Percentiles rank a stretch among this genome's conserved stretches.
Evolutionary conservation across 2,888 invertebrate genomes (phyloP).

Genomic region (Xestia ashworthii): DNA sequence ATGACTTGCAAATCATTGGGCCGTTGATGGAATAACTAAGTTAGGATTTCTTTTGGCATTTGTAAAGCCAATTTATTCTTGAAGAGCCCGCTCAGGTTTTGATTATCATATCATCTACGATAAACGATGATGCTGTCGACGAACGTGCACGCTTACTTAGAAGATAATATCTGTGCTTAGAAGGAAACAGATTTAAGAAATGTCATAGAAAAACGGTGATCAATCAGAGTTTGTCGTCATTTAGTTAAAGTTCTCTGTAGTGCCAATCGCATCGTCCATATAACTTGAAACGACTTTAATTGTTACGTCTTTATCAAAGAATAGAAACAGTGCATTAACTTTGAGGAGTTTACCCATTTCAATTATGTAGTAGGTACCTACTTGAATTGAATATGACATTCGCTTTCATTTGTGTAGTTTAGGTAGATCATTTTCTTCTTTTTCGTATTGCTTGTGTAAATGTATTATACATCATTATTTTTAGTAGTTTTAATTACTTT

Average conservation of each 20-base stretch:
- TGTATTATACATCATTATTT: not conserved
- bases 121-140: too few species aligned
- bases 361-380: constrained; percentile 5
- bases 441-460: not conserved
- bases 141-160: not conserved
- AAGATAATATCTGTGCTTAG: too few species aligned
- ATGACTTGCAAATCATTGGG: constrained; percentile 43
- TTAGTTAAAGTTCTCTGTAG: not conserved
- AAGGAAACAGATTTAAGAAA: not conserved
- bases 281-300: not conserved
- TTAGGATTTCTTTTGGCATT: constrained; percentile 35
- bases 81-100: not conserved
- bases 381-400: constrained; percentile 16
- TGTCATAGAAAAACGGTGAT: not conserved
- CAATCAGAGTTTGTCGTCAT: not conserved
- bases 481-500: too few species aligned
- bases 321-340: constrained; percentile 22
- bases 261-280: not conserved
- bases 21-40: constrained; percentile 35
- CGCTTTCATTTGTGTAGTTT: constrained; percentile 4
- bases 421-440: constrained; percentile 6
- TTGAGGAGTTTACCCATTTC: constrained; percentile 18
- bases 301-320: constrained; percentile 15
- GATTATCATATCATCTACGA: not conserved
- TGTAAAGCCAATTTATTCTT: constrained; percentile 9